Evolutionary conservation across 2,113 vertebrate genomes (phyloP), one percentile per base, ranked within the genome.

Genomic region (Nothocercus nigrocapillus): DNA sequence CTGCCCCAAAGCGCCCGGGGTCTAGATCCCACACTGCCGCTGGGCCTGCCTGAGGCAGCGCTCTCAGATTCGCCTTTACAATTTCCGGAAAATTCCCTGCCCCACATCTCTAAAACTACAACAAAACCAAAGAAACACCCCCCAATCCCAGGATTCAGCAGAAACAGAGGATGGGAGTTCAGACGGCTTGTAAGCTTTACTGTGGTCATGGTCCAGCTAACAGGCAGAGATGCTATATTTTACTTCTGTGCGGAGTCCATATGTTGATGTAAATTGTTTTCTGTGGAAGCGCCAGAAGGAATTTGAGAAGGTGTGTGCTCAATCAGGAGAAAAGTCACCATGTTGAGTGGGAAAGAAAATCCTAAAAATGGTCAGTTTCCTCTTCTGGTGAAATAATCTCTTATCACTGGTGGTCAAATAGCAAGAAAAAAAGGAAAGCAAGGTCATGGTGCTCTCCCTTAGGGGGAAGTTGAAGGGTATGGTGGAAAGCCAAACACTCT

Each of bases 121-220:
- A 54, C 25, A 51, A 3, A 11, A 5, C 0, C 53, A 54, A 54
- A 25, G 40, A 3, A 11, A 4, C 0, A 13, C 1, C 16, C 54
- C 54, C 16, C 17, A 61, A 91, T 70, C 8, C 32, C 27, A 17
- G 62, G 16, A 17, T 40, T 70, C 11, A 0, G 21, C 40, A 15
- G 70, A 69, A 91, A 47, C 45, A 68, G 69, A 56, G 42, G 4
- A 13, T 0, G 0, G 51, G 51, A 25, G 3, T 54, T 61, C 25
- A 44, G 53, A 8, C 22, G 18, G 13, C 6, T 54, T 34, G 4
- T 0, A 1, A 27, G 19, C 42, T 28, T 54, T 14, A 11, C n/a
- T 1, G 0, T 1, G 0, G 25, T 27, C 58, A 24, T 0, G 0
- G 49, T 66, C 47, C 53, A n/a, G 53, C 59, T 83, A 34, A 36